Conservation (phyloP, 1,140 invertebrate genomes). For the Gyrodactylus bullatarudis region DNA sequence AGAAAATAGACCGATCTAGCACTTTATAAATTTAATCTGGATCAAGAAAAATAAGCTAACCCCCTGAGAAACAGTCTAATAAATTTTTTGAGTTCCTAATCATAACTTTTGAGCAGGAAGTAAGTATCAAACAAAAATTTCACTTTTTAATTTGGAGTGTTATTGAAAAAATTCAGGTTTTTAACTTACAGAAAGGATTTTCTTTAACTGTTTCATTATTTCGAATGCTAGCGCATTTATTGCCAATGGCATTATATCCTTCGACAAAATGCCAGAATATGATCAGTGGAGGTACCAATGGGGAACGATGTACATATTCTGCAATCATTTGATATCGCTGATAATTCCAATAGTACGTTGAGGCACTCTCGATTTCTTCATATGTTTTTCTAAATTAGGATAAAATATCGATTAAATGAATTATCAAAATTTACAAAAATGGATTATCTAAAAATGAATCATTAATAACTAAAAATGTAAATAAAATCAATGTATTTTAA, state of each 20-base stretch:
- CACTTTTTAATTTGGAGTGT: not conserved
- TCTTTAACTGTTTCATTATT: not conserved
- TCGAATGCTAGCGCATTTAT: not conserved
- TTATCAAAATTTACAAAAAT: too few relatives aligned
- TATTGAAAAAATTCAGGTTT: too few relatives aligned
- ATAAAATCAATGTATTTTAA: too few relatives aligned
- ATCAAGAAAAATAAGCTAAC: not conserved
- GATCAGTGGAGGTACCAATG: constrained; percentile 20
- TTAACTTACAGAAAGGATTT: constrained; percentile 5
- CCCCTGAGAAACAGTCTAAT: too few relatives aligned
- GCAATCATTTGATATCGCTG: constrained; percentile 18
- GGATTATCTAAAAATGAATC: too few relatives aligned
- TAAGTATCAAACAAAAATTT: too few relatives aligned
- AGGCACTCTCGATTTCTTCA: constrained; percentile 6
- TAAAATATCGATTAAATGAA: too few relatives aligned
- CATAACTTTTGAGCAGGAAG: too few relatives aligned
- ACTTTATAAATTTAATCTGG: too few relatives aligned
- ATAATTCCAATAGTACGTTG: constrained; percentile 12
- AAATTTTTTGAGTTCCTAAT: not conserved
- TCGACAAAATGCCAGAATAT: constrained; percentile 14
- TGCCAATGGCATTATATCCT: not conserved
- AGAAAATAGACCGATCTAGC: too few relatives aligned
- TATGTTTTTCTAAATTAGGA: constrained; percentile 4
- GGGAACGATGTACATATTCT: constrained; percentile 19
- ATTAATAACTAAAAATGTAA: too few relatives aligned